phyloP scores from a whole-genome alignment of 1,140 invertebrate species.

The Drosophila tristis region DNA sequence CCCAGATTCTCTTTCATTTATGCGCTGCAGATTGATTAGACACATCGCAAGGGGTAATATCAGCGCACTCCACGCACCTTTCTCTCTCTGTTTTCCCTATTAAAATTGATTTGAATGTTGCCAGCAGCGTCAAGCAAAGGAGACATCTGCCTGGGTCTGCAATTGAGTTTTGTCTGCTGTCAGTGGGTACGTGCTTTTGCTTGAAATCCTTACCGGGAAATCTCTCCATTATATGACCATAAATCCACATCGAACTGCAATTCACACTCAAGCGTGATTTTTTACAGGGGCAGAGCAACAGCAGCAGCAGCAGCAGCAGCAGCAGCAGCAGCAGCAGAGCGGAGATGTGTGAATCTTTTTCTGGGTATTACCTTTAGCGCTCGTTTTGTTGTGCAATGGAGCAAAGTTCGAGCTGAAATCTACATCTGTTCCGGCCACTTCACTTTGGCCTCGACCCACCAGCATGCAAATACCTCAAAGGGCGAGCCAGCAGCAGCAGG shows the following conservation, averaged over 20 bases:
- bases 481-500: constrained; percentile 54
- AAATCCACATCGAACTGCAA: constrained; percentile 48
- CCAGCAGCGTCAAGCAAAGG: not conserved
- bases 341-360: constrained; percentile 24
- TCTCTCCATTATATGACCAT: constrained; percentile 45
- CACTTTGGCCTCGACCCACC: constrained; percentile 11
- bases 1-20: constrained; percentile 36
- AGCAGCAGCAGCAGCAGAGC: constrained; percentile 10
- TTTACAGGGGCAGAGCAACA: constrained; percentile 9
- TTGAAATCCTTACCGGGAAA: constrained; percentile 59
- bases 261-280: constrained; percentile 70
- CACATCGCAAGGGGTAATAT: constrained; percentile 33
- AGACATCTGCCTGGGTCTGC: constrained; percentile 50
- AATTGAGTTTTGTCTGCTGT: constrained; percentile 16
- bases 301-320: constrained; percentile 9
- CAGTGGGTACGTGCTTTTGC: constrained; percentile 39
- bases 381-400: constrained; percentile 57
- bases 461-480: constrained; percentile 63
- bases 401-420: constrained; percentile 13
- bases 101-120: constrained; percentile 36
- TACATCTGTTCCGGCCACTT: constrained; percentile 69
- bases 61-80: not conserved
- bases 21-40: constrained; percentile 27
- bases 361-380: constrained; percentile 15
- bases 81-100: constrained; percentile 27